These are phyloP conservation scores for Leptestheria dahalacensis DNA, from an alignment of 1,140 invertebrate genomes.

Conservation along the genomic window DNA sequence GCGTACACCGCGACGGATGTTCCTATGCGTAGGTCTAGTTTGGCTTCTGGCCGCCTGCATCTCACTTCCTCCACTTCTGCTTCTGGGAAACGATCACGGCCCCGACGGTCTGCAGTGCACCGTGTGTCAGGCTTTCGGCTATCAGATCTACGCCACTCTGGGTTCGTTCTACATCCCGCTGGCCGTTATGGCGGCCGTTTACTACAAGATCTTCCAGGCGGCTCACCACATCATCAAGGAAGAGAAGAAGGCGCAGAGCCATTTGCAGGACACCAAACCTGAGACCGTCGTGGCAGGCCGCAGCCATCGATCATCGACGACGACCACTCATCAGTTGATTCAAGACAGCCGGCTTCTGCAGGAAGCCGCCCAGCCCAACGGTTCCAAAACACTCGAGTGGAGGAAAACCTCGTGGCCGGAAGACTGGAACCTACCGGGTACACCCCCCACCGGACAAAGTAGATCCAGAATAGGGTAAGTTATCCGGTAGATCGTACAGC, in stretches of 20 bases:
- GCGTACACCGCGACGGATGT: slow-evolving; percentile 65
- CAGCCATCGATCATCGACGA: slow-evolving; percentile 17
- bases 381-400: not conserved
- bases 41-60: slow-evolving; percentile 81
- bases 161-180: slow-evolving; percentile 80
- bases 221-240: slow-evolving; percentile 68
- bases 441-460: not conserved
- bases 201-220: slow-evolving; percentile 77
- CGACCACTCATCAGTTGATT: slow-evolving; percentile 15
- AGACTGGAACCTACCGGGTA: not conserved
- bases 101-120: slow-evolving; percentile 47
- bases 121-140: slow-evolving; percentile 68
- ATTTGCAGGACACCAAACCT: slow-evolving; percentile 46
- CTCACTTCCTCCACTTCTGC: slow-evolving; percentile 68
- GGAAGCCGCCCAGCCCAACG: too few relatives aligned
- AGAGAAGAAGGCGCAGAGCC: slow-evolving; percentile 64
- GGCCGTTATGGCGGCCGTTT: slow-evolving; percentile 73
- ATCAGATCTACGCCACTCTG: slow-evolving; percentile 74
- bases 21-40: slow-evolving; percentile 64
- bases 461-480: not conserved
- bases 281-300: slow-evolving; percentile 11
- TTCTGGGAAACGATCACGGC: slow-evolving; percentile 68
- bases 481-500: too few relatives aligned
- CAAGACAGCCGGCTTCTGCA: too few relatives aligned
- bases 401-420: not conserved